A percentile compares a stretch with the other conserved stretches of the same genome.
Evolutionary conservation across 2,113 vertebrate genomes (phyloP).

Genomic region (Dissostichus mawsoni): DNA sequence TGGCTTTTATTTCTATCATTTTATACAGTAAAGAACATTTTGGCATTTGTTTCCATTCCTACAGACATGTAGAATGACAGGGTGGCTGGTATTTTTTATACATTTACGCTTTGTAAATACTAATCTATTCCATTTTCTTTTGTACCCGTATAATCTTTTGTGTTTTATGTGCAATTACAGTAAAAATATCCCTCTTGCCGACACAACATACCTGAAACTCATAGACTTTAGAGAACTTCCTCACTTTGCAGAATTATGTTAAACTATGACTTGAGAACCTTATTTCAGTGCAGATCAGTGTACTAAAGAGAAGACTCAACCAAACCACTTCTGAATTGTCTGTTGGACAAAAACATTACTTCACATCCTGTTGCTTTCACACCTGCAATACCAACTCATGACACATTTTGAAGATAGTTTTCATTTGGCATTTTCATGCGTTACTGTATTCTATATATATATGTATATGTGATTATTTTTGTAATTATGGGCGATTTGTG

Average conservation of each 20-base stretch:
- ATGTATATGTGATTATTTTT: background rate
- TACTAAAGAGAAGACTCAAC: rapidly evolving
- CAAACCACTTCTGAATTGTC: background rate
- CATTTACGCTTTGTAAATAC: background rate
- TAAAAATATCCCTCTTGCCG: background rate
- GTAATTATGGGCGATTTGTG: background rate
- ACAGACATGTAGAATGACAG: background rate
- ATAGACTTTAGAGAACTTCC: background rate
- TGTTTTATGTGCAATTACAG: background rate
- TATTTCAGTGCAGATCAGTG: too few species aligned
- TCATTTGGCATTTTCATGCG: background rate
- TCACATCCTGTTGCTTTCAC: constrained; percentile 47
- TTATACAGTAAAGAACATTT: background rate
- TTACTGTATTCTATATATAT: background rate
- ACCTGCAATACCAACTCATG: background rate
- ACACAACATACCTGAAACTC: background rate
- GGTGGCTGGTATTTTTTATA: background rate
- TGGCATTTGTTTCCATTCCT: background rate
- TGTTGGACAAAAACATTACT: background rate
- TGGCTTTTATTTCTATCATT: background rate
- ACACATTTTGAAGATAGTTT: background rate
- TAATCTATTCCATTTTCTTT: background rate
- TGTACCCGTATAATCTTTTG: too few species aligned
- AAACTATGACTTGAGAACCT: too few species aligned
- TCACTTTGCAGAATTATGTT: background rate